Evolutionary conservation across 2,113 vertebrate species (phyloP).

Genomic region (Crotophaga sulcirostris): DNA sequence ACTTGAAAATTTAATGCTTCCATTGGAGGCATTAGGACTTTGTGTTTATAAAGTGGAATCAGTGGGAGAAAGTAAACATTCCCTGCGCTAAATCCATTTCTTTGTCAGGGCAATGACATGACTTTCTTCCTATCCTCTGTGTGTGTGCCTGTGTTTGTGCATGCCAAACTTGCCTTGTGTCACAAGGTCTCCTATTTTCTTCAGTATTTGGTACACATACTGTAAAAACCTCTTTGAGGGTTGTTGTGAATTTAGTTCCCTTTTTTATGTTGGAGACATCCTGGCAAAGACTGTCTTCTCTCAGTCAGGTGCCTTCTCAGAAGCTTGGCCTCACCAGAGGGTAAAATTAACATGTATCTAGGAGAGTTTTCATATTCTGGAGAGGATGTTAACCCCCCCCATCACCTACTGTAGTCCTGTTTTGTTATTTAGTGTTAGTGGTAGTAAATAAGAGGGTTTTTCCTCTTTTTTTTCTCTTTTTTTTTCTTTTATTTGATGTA

Average conservation of each 20-base stretch:
- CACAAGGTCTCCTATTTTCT: background rate
- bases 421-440: background rate
- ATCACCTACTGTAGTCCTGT: background rate
- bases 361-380: background rate
- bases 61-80: background rate
- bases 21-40: background rate
- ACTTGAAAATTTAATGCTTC: background rate
- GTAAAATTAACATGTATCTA: background rate
- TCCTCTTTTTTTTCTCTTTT: rapidly evolving
- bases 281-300: background rate
- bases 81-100: background rate
- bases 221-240: background rate
- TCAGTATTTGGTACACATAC: rapidly evolving
- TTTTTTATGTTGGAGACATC: background rate
- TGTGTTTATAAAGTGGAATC: background rate
- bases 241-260: background rate
- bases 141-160: too few relatives aligned
- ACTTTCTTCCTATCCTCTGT: background rate
- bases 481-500: too few relatives aligned
- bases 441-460: background rate
- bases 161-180: background rate
- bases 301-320: background rate
- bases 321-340: background rate
- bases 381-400: background rate
- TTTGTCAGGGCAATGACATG: background rate